Conservation (phyloP, 2,888 invertebrate species). For the Psococerastis gibbosa region DNA sequence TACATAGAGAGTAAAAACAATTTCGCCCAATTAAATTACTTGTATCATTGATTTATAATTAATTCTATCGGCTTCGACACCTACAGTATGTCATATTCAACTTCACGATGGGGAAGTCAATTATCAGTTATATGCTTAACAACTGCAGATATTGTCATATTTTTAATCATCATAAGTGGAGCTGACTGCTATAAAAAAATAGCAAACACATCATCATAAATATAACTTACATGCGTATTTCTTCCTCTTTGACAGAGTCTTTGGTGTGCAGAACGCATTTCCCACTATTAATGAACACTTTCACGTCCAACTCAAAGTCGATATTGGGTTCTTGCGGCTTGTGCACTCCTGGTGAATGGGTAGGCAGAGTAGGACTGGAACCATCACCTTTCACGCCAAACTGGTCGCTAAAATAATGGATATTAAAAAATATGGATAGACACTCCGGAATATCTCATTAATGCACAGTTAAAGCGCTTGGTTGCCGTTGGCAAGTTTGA, state of each 20-base stretch:
- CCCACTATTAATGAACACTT: constrained; percentile 89
- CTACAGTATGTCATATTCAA: no score
- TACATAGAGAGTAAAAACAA: no score
- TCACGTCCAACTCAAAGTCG: constrained; percentile 89
- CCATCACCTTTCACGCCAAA: constrained; percentile 14
- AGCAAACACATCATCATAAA: constrained; percentile 15
- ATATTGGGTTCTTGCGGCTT: constrained; percentile 75
- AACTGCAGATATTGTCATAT: constrained; percentile 16
- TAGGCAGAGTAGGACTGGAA: constrained; percentile 14
- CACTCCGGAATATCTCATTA: no score
- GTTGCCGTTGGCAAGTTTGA: no score
- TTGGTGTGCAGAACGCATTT: constrained; percentile 93
- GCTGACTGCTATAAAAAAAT: background rate
- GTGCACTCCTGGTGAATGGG: constrained; percentile 23
- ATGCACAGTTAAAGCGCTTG: no score
- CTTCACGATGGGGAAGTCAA: no score
- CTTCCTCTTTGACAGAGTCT: constrained; percentile 48
- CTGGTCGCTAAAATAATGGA: no score
- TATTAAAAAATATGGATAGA: no score
- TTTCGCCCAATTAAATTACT: no score
- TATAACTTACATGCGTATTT: constrained; percentile 37
- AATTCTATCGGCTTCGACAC: no score
- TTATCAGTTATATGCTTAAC: no score
- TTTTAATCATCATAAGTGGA: constrained; percentile 6
- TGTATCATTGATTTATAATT: no score